Evolutionary conservation across 2,888 invertebrate genomes (phyloP), one percentile per base, ranked within the genome.

Genomic region (Gerris lacustris): DNA sequence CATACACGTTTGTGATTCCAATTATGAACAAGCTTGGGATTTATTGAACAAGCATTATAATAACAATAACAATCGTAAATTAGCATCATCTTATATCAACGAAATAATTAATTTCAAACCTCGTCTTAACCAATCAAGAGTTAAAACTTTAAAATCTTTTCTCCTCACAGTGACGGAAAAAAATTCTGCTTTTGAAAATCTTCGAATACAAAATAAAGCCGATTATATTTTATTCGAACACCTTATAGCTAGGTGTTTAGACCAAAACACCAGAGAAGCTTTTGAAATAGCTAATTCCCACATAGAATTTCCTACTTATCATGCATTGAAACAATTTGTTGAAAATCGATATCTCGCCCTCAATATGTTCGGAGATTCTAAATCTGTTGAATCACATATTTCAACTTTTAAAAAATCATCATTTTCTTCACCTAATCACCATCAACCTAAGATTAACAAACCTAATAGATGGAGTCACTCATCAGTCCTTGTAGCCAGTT

Each of bases 91-190:
- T n/a, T n/a, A n/a, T n/a, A n/a, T n/a, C n/a, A n/a, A n/a, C n/a
- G n/a, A n/a, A n/a, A n/a, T n/a, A n/a, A n/a, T n/a, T n/a, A n/a
- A n/a, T n/a, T n/a, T n/a, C n/a, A n/a, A n/a, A n/a, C n/a, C n/a
- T n/a, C n/a, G n/a, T n/a, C n/a, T n/a, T n/a, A n/a, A n/a, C n/a
- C n/a, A n/a, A n/a, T n/a, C n/a, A n/a, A n/a, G n/a, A n/a, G n/a
- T n/a, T n/a, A n/a, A n/a, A n/a, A n/a, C n/a, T n/a, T n/a, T 47
- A 47, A 47, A 47, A 47, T 47, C 47, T 47, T 47, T 47, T 47
- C 47, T 47, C 11, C 11, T 47, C 6, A 47, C 47, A 47, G 47
- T 47, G 6, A 47, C 47, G 6, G 47, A 47, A 47, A 47, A 47
- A 47, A 47, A 7, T 7, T 7, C 47, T 47, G 47, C 47, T 6